phyloP scores from a whole-genome alignment of 2,113 vertebrate species.

The Myxocyprinus asiaticus region DNA sequence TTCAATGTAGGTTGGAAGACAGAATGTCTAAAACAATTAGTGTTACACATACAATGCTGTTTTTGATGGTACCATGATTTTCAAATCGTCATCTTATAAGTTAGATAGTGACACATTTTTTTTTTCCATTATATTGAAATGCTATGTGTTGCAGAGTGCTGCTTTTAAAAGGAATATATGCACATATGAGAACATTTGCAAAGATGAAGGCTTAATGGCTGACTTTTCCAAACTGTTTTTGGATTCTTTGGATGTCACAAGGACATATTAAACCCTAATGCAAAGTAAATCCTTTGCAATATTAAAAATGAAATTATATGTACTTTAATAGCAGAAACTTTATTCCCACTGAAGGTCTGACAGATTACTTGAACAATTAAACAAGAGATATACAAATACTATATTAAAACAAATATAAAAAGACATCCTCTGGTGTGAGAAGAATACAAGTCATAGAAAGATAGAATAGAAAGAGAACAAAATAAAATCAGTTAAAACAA shows the following conservation, averaged over 20 bases:
- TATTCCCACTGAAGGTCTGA: not conserved
- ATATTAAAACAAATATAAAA: not conserved
- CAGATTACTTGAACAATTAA: not conserved
- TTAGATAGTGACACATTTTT: not conserved
- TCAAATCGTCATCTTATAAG: not conserved
- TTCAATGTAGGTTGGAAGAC: not conserved
- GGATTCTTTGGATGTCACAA: not conserved
- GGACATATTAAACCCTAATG: not conserved
- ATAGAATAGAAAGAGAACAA: not conserved
- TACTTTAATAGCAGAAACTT: not conserved
- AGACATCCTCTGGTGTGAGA: too few species aligned
- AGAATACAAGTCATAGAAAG: not conserved
- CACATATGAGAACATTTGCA: not conserved
- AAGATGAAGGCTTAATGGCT: not conserved
- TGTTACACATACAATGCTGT: not conserved
- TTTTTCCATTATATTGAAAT: not conserved
- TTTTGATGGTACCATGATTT: constrained; percentile 13
- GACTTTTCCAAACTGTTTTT: not conserved
- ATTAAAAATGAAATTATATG: not conserved
- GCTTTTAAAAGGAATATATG: not conserved
- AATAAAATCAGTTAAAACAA: not conserved
- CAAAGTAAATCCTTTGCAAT: too few species aligned
- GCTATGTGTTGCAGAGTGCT: constrained; percentile 5
- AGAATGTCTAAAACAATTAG: constrained; percentile 11
- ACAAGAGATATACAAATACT: not conserved